phyloP scores from a whole-genome alignment of 2,888 invertebrate species.

The Noctua fimbriata region DNA sequence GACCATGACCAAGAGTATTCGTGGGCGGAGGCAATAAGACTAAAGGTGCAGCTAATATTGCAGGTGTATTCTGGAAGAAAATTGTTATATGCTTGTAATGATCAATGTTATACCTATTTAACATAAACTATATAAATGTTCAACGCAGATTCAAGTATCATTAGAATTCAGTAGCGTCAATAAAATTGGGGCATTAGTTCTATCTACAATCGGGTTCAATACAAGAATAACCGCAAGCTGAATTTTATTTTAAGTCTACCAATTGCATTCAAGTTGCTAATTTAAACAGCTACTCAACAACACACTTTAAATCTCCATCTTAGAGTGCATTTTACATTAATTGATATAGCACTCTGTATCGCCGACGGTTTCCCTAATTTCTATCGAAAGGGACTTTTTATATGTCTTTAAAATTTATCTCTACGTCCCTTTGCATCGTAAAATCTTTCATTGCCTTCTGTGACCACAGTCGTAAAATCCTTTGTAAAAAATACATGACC shows the following conservation, averaged over 20 bases:
- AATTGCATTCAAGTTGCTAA: constrained; percentile 32
- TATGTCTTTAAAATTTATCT: constrained; percentile 63
- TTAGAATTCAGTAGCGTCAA: constrained; percentile 1
- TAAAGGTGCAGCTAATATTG: constrained; percentile 19
- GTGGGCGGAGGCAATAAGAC: constrained; percentile 31
- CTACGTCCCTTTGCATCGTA: constrained; percentile 68
- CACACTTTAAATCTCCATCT: constrained; percentile 17
- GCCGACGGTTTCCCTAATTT: constrained; percentile 61
- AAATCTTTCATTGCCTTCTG: constrained; percentile 76
- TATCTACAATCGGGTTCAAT: constrained; percentile 23
- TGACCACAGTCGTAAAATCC: constrained; percentile 73
- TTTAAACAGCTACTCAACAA: constrained; percentile 13
- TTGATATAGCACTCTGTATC: constrained; percentile 32
- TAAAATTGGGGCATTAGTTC: constrained; percentile 8
- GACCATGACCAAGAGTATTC: constrained; percentile 23
- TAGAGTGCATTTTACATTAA: constrained; percentile 40
- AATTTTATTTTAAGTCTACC: constrained; percentile 23
- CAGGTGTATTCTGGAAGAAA: constrained; percentile 40
- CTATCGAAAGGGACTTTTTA: constrained; percentile 62
- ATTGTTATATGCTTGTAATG: constrained; percentile 1
- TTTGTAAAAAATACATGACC: constrained; percentile 67
- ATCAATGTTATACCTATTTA: background rate
- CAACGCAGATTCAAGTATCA: constrained; percentile 9
- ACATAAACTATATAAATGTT: background rate
- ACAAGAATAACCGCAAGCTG: constrained; percentile 35